A percentile compares a stretch with the other conserved stretches of the same genome.
Conservation (phyloP, 2,888 invertebrate species). For the Tetheella fluctuosa region DNA sequence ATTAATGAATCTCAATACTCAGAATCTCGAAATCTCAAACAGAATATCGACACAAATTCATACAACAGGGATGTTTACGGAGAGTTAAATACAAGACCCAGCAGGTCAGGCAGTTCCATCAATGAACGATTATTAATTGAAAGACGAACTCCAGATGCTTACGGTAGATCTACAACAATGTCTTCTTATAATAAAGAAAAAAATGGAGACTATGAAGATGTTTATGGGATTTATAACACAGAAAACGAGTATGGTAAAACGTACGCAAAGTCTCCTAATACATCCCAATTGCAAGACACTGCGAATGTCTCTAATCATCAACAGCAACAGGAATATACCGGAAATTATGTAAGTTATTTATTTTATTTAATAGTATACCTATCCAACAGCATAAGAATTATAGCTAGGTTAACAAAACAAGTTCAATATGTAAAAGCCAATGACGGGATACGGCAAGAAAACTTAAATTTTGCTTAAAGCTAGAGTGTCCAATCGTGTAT, state of each 20-base stretch:
- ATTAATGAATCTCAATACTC: slow-evolving; percentile 50
- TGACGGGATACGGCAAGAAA: too few species aligned
- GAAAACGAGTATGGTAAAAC: slow-evolving; percentile 75
- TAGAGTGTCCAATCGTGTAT: too few species aligned
- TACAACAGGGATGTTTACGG: slow-evolving; percentile 71
- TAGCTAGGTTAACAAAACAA: too few species aligned
- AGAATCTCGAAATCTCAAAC: slow-evolving; percentile 50
- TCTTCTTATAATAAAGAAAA: slow-evolving; percentile 68
- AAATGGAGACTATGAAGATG: slow-evolving; percentile 90
- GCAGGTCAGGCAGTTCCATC: slow-evolving; percentile 52
- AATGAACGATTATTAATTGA: slow-evolving; percentile 82
- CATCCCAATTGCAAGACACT: slow-evolving; percentile 61
- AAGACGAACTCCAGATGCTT: slow-evolving; percentile 92
- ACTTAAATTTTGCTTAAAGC: too few species aligned
- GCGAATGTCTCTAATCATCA: slow-evolving; percentile 64
- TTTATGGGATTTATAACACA: slow-evolving; percentile 78
- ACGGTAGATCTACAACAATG: slow-evolving; percentile 86
- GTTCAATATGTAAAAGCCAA: too few species aligned
- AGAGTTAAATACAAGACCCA: slow-evolving; percentile 58
- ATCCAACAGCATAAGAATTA: too few species aligned
- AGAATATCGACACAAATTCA: slow-evolving; percentile 47
- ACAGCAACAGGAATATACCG: slow-evolving; percentile 53
- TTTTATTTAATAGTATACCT: too few species aligned
- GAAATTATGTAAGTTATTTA: slow-evolving; percentile 60
- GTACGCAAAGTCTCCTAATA: slow-evolving; percentile 86